Conservation (phyloP, 2,888 invertebrate genomes). For the Bellardia pandia region DNA sequence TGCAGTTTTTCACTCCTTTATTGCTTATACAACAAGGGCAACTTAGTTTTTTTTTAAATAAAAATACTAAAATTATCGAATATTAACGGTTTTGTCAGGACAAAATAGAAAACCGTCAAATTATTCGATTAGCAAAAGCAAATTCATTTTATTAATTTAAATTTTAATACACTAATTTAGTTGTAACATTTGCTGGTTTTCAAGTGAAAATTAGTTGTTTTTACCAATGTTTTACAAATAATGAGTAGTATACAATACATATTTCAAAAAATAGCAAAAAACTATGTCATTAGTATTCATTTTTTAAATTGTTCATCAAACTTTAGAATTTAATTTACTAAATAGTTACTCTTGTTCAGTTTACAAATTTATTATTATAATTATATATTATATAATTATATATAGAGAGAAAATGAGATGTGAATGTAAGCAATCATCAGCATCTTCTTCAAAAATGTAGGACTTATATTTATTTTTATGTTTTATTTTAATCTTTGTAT, state of each 20-base stretch:
- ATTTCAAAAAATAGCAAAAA: conserved; percentile 68
- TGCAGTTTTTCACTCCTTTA: conserved; percentile 25
- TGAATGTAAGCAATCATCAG: conserved; percentile 46
- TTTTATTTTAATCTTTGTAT: conserved; percentile 34
- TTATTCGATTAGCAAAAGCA: conserved; percentile 17
- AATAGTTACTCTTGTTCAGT: conserved; percentile 67
- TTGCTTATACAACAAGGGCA: conserved; percentile 18
- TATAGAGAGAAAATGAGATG: conserved; percentile 24
- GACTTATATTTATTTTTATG: conserved; percentile 54
- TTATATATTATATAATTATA: conserved; percentile 8
- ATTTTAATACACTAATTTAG: conserved; percentile 13
- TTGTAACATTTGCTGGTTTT: conserved; percentile 31
- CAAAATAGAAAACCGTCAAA: neutral
- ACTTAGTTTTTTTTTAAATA: conserved; percentile 10
- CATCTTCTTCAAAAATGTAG: conserved; percentile 56
- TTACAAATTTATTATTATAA: conserved; percentile 51
- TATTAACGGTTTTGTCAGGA: conserved; percentile 10
- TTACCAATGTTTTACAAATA: conserved; percentile 57
- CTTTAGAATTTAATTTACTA: conserved; percentile 54
- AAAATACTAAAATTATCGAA: conserved; percentile 5
- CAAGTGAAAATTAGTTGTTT: conserved; percentile 25
- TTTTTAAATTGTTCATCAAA: conserved; percentile 48
- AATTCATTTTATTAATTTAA: conserved; percentile 20
- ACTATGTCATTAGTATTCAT: conserved; percentile 46
- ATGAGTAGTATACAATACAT: conserved; percentile 60